phyloP scores from a whole-genome alignment of 1,140 invertebrate genomes.

The Aphis craccivora region DNA sequence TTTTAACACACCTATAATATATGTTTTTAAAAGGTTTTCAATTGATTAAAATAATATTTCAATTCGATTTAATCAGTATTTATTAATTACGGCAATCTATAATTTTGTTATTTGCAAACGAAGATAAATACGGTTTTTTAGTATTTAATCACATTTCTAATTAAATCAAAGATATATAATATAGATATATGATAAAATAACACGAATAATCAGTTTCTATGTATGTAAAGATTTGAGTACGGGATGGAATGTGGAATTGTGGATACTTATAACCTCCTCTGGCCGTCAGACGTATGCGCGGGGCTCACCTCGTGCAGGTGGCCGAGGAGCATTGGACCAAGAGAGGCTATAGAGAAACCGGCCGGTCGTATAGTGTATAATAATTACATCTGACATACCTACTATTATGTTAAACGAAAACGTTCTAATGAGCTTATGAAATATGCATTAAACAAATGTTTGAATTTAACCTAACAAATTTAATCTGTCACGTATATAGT shows the following conservation, averaged over 20 bases:
- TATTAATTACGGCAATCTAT: not conserved
- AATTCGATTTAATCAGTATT: not conserved
- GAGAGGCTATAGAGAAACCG: slow-evolving; percentile 45
- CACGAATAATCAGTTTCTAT: not conserved
- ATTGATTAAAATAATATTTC: not conserved
- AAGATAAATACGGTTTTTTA: not conserved
- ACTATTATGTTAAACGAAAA: not conserved
- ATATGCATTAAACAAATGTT: slow-evolving; percentile 24
- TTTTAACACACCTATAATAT: not conserved
- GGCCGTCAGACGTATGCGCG: slow-evolving; percentile 23
- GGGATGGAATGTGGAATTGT: not conserved
- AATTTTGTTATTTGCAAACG: not conserved
- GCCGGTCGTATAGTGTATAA: not conserved
- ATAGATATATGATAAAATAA: not conserved
- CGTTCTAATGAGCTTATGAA: slow-evolving; percentile 33
- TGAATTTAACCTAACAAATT: not conserved
- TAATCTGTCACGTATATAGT: not conserved
- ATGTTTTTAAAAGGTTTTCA: not conserved
- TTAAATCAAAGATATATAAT: not conserved
- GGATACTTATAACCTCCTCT: not conserved
- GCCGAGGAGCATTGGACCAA: slow-evolving; percentile 41
- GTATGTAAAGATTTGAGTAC: not conserved
- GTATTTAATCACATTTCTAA: not conserved
- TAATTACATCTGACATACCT: slow-evolving; percentile 13
- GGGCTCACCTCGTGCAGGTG: slow-evolving; percentile 50